Percentiles rank a stretch among this genome's conserved stretches.
Evolutionary conservation across 2,888 invertebrate species (phyloP).

Genomic region (Meta bourneti): DNA sequence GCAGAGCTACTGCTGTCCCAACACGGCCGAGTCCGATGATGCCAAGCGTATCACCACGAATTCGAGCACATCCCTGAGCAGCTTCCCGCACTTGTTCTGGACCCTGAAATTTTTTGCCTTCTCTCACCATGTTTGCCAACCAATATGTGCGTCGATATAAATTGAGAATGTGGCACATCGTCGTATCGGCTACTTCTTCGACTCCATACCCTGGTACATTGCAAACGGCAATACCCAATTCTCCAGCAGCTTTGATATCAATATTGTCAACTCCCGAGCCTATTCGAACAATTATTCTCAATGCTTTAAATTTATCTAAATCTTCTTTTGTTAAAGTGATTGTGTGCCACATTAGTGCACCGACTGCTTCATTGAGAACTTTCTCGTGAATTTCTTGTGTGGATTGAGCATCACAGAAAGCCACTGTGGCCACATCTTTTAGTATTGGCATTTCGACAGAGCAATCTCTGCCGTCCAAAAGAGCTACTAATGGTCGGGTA

Average conservation of each 20-base stretch:
- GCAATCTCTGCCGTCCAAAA: constrained; percentile 99
- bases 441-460: constrained; percentile 99
- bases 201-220: constrained; percentile 99
- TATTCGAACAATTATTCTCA: constrained; percentile 98
- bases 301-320: constrained; percentile 99
- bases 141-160: constrained; percentile 99
- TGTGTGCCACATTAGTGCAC: constrained; percentile 99
- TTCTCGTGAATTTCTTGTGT: constrained; percentile 99
- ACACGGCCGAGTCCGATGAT: constrained; percentile 98
- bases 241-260: constrained; percentile 90
- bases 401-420: constrained; percentile 99
- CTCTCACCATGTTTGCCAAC: constrained; percentile 98
- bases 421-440: constrained; percentile 99
- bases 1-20: constrained; percentile 97
- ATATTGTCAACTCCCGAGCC: constrained; percentile 99
- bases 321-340: constrained; percentile 99
- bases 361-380: constrained; percentile 99
- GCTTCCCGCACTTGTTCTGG: constrained; percentile 96
- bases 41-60: constrained; percentile 98
- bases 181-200: constrained; percentile 99
- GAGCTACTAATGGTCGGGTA: constrained; percentile 95
- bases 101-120: constrained; percentile 98
- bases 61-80: constrained; percentile 95
- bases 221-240: constrained; percentile 94
- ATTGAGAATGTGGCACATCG: constrained; percentile 98